These are phyloP conservation scores for Gobiocypris rarus DNA, from an alignment of 2,113 vertebrate species.

Conservation along the genomic window DNA sequence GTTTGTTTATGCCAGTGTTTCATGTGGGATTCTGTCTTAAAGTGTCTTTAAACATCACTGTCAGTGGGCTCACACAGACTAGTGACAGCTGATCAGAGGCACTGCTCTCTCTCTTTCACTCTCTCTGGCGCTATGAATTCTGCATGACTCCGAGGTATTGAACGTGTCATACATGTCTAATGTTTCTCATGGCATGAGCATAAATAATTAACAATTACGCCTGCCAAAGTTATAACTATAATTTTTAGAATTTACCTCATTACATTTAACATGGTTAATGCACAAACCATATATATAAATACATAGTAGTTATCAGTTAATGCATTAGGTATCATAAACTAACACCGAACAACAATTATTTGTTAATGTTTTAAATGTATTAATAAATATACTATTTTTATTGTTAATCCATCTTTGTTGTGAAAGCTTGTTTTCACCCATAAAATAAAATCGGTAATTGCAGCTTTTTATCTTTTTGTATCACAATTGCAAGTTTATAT, in stretches of 20 bases:
- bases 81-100: slow-evolving; percentile 12
- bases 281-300: too few species aligned
- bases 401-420: too few species aligned
- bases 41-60: slow-evolving; percentile 17
- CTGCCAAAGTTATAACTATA: neutral
- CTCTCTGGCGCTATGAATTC: slow-evolving; percentile 1
- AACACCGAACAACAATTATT: too few species aligned
- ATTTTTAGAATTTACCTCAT: neutral
- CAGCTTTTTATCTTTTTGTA: too few species aligned
- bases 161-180: slow-evolving; percentile 4
- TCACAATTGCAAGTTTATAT: too few species aligned
- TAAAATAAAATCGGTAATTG: too few species aligned
- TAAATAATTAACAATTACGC: neutral
- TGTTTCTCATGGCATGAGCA: neutral
- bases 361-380: too few species aligned
- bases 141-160: neutral
- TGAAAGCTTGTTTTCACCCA: too few species aligned
- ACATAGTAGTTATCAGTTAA: too few species aligned
- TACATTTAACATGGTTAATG: too few species aligned
- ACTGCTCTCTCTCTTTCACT: neutral
- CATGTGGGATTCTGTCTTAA: slow-evolving; percentile 19
- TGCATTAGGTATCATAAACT: too few species aligned
- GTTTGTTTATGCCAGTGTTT: slow-evolving; percentile 9
- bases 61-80: neutral
- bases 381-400: too few species aligned